These are phyloP conservation scores for Thereva unica DNA, from an alignment of 2,888 invertebrate species.

Conservation along the genomic window DNA sequence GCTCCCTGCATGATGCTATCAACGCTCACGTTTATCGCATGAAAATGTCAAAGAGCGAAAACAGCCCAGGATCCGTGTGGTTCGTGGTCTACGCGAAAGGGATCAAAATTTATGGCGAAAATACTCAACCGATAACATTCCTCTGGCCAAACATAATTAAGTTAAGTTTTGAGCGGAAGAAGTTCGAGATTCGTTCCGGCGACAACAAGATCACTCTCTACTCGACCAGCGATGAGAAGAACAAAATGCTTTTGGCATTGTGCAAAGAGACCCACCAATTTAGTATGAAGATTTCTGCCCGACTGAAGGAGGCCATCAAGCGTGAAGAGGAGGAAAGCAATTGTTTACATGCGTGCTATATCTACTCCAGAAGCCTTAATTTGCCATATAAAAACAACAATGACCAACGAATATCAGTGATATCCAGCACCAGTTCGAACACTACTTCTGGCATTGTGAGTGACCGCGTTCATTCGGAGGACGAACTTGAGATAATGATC, in stretches of 20 bases:
- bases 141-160: constrained; percentile 96
- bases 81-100: constrained; percentile 91
- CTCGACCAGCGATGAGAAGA: constrained; percentile 91
- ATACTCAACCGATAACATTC: constrained; percentile 74
- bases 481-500: constrained; percentile 88
- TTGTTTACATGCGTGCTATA: constrained; percentile 70
- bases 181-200: constrained; percentile 92
- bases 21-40: constrained; percentile 89
- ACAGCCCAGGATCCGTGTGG: constrained; percentile 78
- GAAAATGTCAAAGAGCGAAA: constrained; percentile 74
- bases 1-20: constrained; percentile 78
- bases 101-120: constrained; percentile 81
- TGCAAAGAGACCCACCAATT: constrained; percentile 95
- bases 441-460: constrained; percentile 96
- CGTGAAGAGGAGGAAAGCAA: constrained; percentile 80
- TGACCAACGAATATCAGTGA: constrained; percentile 85
- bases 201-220: constrained; percentile 88
- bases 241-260: constrained; percentile 83
- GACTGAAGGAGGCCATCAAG: constrained; percentile 78
- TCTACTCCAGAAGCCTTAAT: constrained; percentile 69
- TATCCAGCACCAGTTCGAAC: constrained; percentile 93
- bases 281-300: constrained; percentile 88
- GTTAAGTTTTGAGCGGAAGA: constrained; percentile 94
- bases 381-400: constrained; percentile 68
- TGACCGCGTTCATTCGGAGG: constrained; percentile 92